Percentiles rank a stretch among this genome's conserved stretches.
These are phyloP conservation scores for Dryococelus australis DNA, from an alignment of 2,888 invertebrate species.

Conservation along the genomic window DNA sequence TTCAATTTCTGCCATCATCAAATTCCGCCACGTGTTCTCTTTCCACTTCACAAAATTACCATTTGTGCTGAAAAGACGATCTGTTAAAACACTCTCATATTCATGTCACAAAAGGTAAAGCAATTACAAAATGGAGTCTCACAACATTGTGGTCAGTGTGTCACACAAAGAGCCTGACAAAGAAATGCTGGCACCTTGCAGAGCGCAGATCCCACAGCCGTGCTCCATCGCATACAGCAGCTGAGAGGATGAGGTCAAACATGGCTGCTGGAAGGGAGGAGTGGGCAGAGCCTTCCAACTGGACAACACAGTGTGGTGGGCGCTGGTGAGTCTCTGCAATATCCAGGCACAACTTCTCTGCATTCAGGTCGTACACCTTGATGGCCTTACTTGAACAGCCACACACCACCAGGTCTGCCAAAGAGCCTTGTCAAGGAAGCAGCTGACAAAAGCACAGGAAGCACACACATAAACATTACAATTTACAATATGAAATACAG, in stretches of 20 bases:
- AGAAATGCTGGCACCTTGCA: conserved; percentile 32
- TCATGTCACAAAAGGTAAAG: too few species aligned
- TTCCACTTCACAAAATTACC: too few species aligned
- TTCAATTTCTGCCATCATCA: too few species aligned
- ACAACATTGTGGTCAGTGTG: too few species aligned
- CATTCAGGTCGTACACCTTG: conserved; percentile 45
- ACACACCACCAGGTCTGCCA: conserved; percentile 40
- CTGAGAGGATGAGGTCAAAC: conserved; percentile 42
- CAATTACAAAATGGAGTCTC: too few species aligned
- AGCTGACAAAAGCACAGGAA: background rate
- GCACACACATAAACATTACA: background rate
- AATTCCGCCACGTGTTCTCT: too few species aligned
- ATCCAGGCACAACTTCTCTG: conserved; percentile 30
- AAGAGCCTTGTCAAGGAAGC: background rate
- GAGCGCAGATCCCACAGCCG: conserved; percentile 45
- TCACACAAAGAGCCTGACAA: too few species aligned
- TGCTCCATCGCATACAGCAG: conserved; percentile 41
- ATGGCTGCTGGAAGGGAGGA: conserved; percentile 35
- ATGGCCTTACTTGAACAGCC: conserved; percentile 44
- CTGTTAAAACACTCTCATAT: too few species aligned
- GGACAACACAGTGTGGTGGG: conserved; percentile 38
- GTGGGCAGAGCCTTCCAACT: conserved; percentile 37
- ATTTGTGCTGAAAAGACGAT: too few species aligned
- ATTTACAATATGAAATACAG: too few species aligned
- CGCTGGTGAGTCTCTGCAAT: conserved; percentile 41